A percentile compares a stretch with the other conserved stretches of the same genome.
Conservation (phyloP, 2,113 vertebrate genomes). For the Engystomops pustulosus region DNA sequence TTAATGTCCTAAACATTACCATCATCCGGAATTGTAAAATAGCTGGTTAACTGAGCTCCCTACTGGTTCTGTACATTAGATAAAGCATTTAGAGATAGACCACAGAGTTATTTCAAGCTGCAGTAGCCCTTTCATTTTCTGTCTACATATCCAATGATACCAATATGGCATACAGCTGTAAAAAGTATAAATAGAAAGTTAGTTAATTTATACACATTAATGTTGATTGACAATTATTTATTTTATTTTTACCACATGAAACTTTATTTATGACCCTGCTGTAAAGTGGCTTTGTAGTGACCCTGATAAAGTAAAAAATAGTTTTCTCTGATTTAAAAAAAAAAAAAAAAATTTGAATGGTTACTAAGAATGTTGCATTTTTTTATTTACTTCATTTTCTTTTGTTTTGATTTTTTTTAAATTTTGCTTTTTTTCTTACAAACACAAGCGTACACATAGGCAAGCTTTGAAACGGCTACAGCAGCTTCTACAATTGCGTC, state of each 20-base stretch:
- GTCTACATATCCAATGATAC: constrained; percentile 49
- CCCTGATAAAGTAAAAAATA: constrained; percentile 56
- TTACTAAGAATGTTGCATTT: not conserved
- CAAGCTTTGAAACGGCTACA: constrained; percentile 57
- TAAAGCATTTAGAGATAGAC: constrained; percentile 49
- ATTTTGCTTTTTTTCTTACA: constrained; percentile 33
- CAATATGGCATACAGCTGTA: constrained; percentile 57
- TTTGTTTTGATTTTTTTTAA: constrained; percentile 15
- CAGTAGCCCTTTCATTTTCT: constrained; percentile 58
- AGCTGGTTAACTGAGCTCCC: not conserved
- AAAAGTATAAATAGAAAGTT: constrained; percentile 57
- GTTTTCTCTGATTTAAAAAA: constrained; percentile 15
- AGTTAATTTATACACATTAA: constrained; percentile 40
- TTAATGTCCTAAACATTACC: constrained; percentile 26
- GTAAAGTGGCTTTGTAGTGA: constrained; percentile 59
- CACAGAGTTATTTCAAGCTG: constrained; percentile 52
- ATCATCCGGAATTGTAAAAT: constrained; percentile 18
- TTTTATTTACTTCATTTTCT: not conserved
- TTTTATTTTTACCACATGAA: constrained; percentile 37
- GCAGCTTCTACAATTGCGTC: constrained; percentile 48
- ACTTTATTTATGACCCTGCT: constrained; percentile 31
- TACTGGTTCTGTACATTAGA: constrained; percentile 42
- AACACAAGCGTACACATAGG: constrained; percentile 52
- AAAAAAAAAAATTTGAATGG: constrained; percentile 54
- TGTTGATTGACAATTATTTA: constrained; percentile 16